Percentiles rank a stretch among this genome's conserved stretches.
phyloP scores from a whole-genome alignment of 2,797 vertebrate genomes.

The Eupleurogrammus muticus region DNA sequence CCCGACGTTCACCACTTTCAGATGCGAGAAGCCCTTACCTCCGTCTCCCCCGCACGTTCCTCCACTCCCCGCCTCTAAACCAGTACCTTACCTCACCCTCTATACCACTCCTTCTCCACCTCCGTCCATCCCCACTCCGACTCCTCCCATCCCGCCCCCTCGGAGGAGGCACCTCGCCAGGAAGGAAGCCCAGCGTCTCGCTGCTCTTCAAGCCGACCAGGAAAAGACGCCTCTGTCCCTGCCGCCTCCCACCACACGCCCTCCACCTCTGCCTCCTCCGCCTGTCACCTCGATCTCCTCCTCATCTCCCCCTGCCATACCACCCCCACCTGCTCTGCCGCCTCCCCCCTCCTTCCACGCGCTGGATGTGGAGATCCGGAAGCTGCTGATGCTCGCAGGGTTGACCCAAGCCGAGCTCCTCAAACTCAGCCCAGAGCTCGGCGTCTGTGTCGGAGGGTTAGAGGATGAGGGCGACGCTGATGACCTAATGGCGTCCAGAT shows the following conservation, averaged over 20 bases:
- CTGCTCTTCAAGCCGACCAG: slow-evolving; percentile 74
- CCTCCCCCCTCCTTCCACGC: slow-evolving; percentile 77
- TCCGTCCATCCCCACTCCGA: slow-evolving; percentile 70
- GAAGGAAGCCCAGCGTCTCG: slow-evolving; percentile 75
- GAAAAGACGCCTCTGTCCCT: slow-evolving; percentile 82
- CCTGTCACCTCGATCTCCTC: slow-evolving; percentile 64
- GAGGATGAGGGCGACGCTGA: slow-evolving; percentile 71
- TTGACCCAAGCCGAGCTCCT: slow-evolving; percentile 87
- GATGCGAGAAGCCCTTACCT: slow-evolving; percentile 76
- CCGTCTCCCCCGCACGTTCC: slow-evolving; percentile 74
- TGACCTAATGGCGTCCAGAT: slow-evolving; percentile 36
- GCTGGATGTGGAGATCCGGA: slow-evolving; percentile 78
- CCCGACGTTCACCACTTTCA: slow-evolving; percentile 77
- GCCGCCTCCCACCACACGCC: slow-evolving; percentile 76
- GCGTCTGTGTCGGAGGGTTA: slow-evolving; percentile 79
- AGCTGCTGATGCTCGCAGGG: slow-evolving; percentile 85
- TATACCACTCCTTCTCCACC: slow-evolving; percentile 80
- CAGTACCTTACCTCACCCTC: slow-evolving; percentile 82
- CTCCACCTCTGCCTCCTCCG: slow-evolving; percentile 76
- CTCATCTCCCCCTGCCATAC: slow-evolving; percentile 75
- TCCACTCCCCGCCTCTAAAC: slow-evolving; percentile 80
- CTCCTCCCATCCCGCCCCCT: slow-evolving; percentile 67
- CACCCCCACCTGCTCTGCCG: slow-evolving; percentile 70
- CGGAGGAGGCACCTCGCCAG: slow-evolving; percentile 76
- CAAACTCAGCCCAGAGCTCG: slow-evolving; percentile 86